Conservation (phyloP, 2,113 vertebrate genomes). For the Pogonocichla stellata region DNA sequence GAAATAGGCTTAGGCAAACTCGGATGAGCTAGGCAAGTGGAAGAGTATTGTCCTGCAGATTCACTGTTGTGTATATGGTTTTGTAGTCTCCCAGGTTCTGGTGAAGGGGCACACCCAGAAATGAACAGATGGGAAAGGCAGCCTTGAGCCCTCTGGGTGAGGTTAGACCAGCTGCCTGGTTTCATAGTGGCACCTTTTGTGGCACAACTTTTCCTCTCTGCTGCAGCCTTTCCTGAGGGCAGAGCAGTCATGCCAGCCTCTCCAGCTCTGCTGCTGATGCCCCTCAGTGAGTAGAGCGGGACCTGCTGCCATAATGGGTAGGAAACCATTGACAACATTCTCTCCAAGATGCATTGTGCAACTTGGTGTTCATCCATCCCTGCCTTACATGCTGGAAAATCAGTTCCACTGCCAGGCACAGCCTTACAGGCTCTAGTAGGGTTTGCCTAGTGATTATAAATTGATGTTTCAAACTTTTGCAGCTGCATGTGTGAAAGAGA, state of each 20-base stretch:
- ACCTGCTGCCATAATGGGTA: background rate
- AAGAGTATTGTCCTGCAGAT: background rate
- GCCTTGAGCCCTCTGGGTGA: background rate
- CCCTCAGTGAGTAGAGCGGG: background rate
- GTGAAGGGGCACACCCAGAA: background rate
- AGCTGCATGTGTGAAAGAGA: background rate
- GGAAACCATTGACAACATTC: background rate
- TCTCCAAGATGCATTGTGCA: background rate
- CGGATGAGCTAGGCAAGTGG: background rate
- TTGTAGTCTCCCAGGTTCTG: background rate
- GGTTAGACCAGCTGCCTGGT: background rate
- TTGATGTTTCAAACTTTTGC: background rate
- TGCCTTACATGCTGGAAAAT: background rate
- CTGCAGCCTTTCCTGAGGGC: background rate
- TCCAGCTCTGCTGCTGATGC: background rate
- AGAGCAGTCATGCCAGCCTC: background rate
- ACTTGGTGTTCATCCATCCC: rapidly evolving
- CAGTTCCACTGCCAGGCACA: background rate
- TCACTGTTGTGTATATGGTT: background rate
- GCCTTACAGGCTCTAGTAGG: background rate
- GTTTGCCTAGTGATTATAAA: background rate
- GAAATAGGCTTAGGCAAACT: background rate
- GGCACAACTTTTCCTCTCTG: background rate
- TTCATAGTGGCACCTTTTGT: background rate
- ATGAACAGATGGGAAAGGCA: background rate